Conservation (phyloP, 2,888 invertebrate genomes). For the Drosophila prostipennis region DNA sequence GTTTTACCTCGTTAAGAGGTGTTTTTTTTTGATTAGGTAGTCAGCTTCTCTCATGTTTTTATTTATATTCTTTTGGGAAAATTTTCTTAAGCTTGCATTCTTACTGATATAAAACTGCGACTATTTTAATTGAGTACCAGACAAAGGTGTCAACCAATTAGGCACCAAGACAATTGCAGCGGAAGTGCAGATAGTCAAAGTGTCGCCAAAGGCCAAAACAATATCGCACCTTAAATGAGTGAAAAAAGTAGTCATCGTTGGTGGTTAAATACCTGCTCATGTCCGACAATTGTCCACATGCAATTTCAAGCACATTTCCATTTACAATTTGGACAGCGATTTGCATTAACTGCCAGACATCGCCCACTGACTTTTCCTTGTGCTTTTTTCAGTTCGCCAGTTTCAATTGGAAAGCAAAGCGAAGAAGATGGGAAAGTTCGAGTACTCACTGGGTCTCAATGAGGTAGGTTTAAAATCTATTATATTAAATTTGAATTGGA, state of each 20-base stretch:
- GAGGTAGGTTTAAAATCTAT: slow-evolving; percentile 83
- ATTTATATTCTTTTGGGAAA: too few relatives aligned
- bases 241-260: slow-evolving; percentile 11
- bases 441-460: slow-evolving; percentile 88
- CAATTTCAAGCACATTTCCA: slow-evolving; percentile 12
- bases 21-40: too few relatives aligned
- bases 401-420: slow-evolving; percentile 28
- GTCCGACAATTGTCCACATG: slow-evolving; percentile 57
- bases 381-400: slow-evolving; percentile 48
- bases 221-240: slow-evolving; percentile 23
- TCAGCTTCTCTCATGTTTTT: too few relatives aligned
- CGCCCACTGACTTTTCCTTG: slow-evolving; percentile 4
- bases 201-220: slow-evolving; percentile 24
- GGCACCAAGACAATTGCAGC: slow-evolving; percentile 12
- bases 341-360: slow-evolving; percentile 15
- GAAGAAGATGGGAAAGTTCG: slow-evolving; percentile 85
- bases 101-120: not conserved
- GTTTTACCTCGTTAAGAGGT: too few relatives aligned
- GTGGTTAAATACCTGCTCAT: slow-evolving; percentile 10
- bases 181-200: slow-evolving; percentile 21
- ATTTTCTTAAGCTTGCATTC: too few relatives aligned
- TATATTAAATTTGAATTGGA: too few relatives aligned
- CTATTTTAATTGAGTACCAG: slow-evolving; percentile 3
- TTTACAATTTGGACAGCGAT: slow-evolving; percentile 20
- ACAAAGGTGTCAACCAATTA: slow-evolving; percentile 28